These are phyloP conservation scores for Chaitophorus viminalis DNA, from an alignment of 2,888 invertebrate species.

Conservation along the genomic window DNA sequence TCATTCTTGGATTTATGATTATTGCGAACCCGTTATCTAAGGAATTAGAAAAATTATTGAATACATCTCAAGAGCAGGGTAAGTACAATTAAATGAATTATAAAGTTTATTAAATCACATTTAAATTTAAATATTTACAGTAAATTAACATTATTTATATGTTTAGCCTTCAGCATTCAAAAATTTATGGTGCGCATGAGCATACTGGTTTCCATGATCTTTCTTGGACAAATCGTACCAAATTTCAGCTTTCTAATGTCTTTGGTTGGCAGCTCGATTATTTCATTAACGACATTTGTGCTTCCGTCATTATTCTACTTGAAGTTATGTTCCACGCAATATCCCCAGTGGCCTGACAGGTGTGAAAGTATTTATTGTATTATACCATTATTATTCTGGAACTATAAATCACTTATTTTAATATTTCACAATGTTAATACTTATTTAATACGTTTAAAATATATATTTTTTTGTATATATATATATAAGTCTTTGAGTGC, in stretches of 20 bases:
- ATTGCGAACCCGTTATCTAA: conserved; percentile 79
- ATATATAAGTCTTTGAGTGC: too few relatives aligned
- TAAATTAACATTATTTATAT: conserved; percentile 61
- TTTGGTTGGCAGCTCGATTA: conserved; percentile 77
- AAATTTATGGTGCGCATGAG: conserved; percentile 72
- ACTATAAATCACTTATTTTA: too few relatives aligned
- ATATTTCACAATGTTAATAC: too few relatives aligned
- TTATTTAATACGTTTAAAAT: too few relatives aligned
- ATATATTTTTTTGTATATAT: too few relatives aligned
- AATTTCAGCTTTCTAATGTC: conserved; percentile 77
- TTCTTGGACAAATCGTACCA: conserved; percentile 77
- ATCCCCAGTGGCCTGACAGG: conserved; percentile 69
- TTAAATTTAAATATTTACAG: too few relatives aligned
- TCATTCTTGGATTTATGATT: conserved; percentile 76
- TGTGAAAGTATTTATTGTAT: conserved; percentile 64
- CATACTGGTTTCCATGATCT: conserved; percentile 72
- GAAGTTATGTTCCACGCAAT: conserved; percentile 70
- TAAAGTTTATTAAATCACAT: neutral
- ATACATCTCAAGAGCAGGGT: conserved; percentile 72
- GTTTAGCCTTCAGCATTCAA: conserved; percentile 74
- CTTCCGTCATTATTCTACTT: conserved; percentile 77
- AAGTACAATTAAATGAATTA: conserved; percentile 64
- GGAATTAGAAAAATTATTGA: conserved; percentile 75
- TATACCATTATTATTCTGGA: too few relatives aligned
- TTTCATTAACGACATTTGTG: conserved; percentile 76